Percentiles rank a stretch among this genome's conserved stretches.
These are phyloP conservation scores for Ischnura elegans DNA, from an alignment of 2,888 invertebrate species.

Conservation along the genomic window DNA sequence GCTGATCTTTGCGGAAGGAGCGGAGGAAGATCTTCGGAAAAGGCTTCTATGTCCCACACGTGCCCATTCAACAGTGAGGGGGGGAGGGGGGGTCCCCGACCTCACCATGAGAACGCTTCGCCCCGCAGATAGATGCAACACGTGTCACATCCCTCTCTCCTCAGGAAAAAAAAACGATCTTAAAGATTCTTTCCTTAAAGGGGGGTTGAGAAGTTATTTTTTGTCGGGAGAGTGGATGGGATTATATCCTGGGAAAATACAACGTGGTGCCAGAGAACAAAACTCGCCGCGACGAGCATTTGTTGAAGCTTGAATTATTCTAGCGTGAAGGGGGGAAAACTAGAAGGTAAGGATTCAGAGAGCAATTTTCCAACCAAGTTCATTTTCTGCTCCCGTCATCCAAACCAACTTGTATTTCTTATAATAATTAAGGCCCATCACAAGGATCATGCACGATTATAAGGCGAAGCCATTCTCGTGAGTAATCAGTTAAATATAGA, in stretches of 20 bases:
- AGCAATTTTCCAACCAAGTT: constrained; percentile 64
- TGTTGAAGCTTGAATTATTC: neutral
- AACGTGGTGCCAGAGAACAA: neutral
- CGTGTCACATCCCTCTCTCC: neutral
- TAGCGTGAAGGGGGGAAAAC: neutral
- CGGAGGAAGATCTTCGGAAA: neutral
- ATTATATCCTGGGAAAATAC: neutral
- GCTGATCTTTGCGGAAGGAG: neutral
- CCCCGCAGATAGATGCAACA: constrained; percentile 6
- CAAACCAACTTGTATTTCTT: neutral
- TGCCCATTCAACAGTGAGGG: too few species aligned
- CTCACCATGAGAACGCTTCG: neutral
- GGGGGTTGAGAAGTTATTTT: neutral
- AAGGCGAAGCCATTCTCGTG: too few species aligned
- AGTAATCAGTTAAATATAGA: neutral
- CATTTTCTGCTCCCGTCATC: constrained; percentile 19
- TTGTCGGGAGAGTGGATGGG: neutral
- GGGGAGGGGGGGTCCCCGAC: neutral
- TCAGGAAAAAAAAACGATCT: neutral
- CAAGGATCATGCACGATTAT: too few species aligned
- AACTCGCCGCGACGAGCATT: neutral
- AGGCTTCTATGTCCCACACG: neutral
- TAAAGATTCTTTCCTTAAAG: neutral
- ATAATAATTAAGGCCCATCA: too few species aligned
- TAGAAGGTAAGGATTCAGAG: neutral